Conservation (phyloP, 2,113 vertebrate species). For the Butorides virescens region DNA sequence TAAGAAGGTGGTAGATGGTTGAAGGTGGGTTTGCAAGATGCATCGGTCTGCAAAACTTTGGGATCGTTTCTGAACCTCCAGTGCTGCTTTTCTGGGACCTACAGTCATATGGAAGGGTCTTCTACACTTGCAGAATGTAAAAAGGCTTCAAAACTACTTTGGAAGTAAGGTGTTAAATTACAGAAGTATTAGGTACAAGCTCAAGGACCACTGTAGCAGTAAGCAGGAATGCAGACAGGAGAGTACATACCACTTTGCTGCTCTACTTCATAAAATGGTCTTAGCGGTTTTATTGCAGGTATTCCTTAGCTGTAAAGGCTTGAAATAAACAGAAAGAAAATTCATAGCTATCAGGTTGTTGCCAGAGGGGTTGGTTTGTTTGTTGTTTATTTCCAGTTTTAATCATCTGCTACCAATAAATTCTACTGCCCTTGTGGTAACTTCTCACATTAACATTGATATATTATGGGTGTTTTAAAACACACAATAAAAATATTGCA, state of each 20-base stretch:
- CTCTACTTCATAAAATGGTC: background rate
- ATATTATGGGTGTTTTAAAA: conserved; percentile 28
- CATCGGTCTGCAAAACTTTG: background rate
- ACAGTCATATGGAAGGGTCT: background rate
- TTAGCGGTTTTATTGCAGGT: background rate
- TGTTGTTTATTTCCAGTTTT: conserved; percentile 31
- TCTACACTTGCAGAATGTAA: background rate
- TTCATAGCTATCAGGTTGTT: background rate
- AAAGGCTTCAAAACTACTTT: background rate
- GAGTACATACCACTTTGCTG: background rate
- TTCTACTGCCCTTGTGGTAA: conserved; percentile 13
- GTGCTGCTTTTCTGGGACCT: background rate
- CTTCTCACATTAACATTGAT: conserved; percentile 20
- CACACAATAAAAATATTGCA: conserved; percentile 27
- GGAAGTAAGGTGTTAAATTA: background rate
- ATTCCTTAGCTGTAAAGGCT: background rate
- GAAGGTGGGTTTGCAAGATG: background rate
- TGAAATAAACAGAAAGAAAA: background rate
- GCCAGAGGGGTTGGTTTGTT: background rate
- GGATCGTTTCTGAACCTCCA: background rate
- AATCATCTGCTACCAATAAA: conserved; percentile 42
- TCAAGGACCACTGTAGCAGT: background rate
- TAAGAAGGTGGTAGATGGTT: background rate
- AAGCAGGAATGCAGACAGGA: background rate
- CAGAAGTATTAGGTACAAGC: background rate